Percentiles rank a stretch among this genome's conserved stretches.
phyloP scores from a whole-genome alignment of 1,140 invertebrate genomes.

The Lepidurus packardi region DNA sequence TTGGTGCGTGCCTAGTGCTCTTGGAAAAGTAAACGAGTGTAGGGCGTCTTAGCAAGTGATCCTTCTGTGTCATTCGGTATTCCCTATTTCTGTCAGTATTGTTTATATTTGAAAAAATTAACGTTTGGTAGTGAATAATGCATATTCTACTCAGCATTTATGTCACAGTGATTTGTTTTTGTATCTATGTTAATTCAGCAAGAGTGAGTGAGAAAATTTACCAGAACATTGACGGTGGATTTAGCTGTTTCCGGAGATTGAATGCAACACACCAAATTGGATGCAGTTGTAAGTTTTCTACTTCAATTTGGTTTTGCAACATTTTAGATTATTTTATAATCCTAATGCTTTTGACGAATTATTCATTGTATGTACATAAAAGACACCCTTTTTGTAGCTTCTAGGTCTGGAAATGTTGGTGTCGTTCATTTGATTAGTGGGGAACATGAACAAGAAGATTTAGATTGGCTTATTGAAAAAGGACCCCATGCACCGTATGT shows the following conservation, averaged over 20 bases:
- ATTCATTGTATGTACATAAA: not conserved
- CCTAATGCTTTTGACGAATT: not conserved
- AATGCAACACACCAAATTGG: conserved; percentile 33
- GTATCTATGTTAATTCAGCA: not conserved
- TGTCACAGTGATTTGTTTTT: not conserved
- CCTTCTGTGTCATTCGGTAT: no score
- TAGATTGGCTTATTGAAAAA: conserved; percentile 30
- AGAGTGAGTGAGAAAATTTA: conserved; percentile 34
- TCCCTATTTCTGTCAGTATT: no score
- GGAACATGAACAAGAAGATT: not conserved
- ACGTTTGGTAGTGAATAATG: not conserved
- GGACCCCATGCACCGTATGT: conserved; percentile 31
- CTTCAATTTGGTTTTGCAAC: not conserved
- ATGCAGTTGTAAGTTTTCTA: conserved; percentile 30
- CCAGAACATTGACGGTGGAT: conserved; percentile 22
- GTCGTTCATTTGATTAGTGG: conserved; percentile 30
- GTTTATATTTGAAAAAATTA: not conserved
- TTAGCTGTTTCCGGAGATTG: conserved; percentile 33
- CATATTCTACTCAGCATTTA: not conserved
- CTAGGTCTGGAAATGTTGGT: conserved; percentile 33
- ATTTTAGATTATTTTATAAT: not conserved
- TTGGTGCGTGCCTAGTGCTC: no score
- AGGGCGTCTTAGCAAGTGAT: no score
- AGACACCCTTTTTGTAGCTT: not conserved
- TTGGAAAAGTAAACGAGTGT: no score